Evolutionary conservation across 2,888 invertebrate species (phyloP), one percentile per base, ranked within the genome.

Genomic region (Lagria hirta): DNA sequence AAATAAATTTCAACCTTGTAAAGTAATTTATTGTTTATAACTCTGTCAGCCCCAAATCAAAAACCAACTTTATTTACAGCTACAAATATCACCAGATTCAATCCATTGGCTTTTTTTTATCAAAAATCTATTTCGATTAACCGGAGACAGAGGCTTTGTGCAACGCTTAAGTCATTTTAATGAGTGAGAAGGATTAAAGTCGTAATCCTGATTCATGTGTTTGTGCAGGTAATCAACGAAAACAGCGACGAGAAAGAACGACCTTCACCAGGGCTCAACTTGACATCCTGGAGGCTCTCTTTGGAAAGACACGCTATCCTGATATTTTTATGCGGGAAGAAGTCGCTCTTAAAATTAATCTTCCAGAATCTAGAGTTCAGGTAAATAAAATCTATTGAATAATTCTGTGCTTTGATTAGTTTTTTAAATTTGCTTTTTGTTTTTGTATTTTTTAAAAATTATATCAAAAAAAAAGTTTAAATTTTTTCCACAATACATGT

Each of bases 261-360:
- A 99, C 98, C 16, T 99, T 98, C 75, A 96, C 97, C 4, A 77
- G 97, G 40, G 89, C 93, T 3, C 98, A 98, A 70, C 77, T 98
- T 57, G 98, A 98, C 72, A 85, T 98, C 13, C 75, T 99, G 52
- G 98, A 99, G 71, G 80, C 88, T 0, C 78, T 97, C 40, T 99
- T 99, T 73, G 83, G 86, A 57, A 97, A 97, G 76, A 98, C 97
- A 11, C 78, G 96, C 63, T 99, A 98, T 76, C 91, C 98, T 7
- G 98, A 98, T 73, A 98, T 99, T 70, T 99, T 98, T 76, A 96
- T 97, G 95, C 75, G 98, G 44, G 98, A 98, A 69, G 98, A 99
- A 73, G 97, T 98, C 48, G 98, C 98, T 1, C 75, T 95, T 51
- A 97, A 98, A 77, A 98, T 98, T 65, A 95, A 91, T 75, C 76